Base-by-base conservation (phyloP, 2,797 vertebrate genomes). In the Rhodeus uyekii region DNA sequence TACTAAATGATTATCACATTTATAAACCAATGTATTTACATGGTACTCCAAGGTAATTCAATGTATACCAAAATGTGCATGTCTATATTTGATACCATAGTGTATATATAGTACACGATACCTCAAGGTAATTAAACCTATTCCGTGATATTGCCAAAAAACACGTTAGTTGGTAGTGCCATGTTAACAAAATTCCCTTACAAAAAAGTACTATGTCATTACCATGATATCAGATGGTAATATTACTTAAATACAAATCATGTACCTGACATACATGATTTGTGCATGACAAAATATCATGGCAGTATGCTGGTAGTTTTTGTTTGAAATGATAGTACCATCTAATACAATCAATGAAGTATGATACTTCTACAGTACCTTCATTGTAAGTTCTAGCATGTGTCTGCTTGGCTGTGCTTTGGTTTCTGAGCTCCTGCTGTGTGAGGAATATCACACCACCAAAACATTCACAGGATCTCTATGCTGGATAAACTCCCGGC, bases 401-500 rank as follows among this genome's bases (percentile, higher is more conserved):
- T 61, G 55, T 27, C 24, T 61, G 27, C 18, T 38, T 39, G 53
- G 36, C 55, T 29, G 27, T 77, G 60, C 48, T 46, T 34, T 27
- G 34, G 75, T 65, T 61, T 64, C 22, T 38, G 42, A 78, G 29
- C 60, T 65, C 42, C 76, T 48, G 60, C 76, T 77, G 42, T 65
- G 27, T 36, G 42, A 61, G 55, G 18, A 63, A 18, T 61, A 80
- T 48, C 67, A 61, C 53, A 48, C 55, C 19, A 48, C 42, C 29
- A 72, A 73, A 72, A 73, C 36, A 61, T 72, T 63, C 58, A n/a
- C 18, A 81, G 46, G 8, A 50, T 65, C 24, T 44, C 34, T 74
- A 65, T 81, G 34, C 58, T 38, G 24, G 44, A 81, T 74, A 65
- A 81, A 81, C 80, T 74, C 60, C 46, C 29, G 46, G 74, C 60